phyloP scores from a whole-genome alignment of 2,113 vertebrate genomes.

The Serilophus lunatus region DNA sequence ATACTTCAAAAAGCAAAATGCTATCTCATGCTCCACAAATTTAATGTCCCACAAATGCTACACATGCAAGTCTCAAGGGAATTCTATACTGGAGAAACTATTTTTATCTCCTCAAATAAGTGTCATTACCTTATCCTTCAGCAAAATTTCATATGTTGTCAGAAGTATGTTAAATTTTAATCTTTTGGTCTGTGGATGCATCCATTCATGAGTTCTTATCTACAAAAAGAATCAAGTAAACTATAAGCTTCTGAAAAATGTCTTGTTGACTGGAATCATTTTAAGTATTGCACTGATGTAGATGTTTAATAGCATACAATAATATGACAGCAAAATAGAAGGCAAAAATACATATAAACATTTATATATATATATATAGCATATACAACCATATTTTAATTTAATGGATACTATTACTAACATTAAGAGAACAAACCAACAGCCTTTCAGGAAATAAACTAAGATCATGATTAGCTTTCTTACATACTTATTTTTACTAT shows the following conservation, averaged over 20 bases:
- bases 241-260: background rate
- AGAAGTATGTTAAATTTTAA: slow-evolving; percentile 95
- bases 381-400: too few relatives aligned
- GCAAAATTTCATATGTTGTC: slow-evolving; percentile 96
- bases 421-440: too few relatives aligned
- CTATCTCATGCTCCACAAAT: background rate
- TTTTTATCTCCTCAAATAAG: background rate
- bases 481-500: background rate
- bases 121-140: slow-evolving; percentile 91
- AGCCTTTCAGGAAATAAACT: too few relatives aligned
- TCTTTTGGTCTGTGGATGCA: slow-evolving; percentile 92
- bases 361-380: background rate
- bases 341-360: background rate
- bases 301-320: background rate
- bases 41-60: background rate
- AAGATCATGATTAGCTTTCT: too few relatives aligned
- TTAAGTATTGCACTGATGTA: background rate
- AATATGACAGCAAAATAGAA: background rate
- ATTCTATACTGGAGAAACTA: background rate
- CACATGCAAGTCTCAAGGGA: background rate
- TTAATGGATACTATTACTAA: too few relatives aligned
- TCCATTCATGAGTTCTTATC: slow-evolving; percentile 99
- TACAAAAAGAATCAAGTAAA: slow-evolving; percentile 54
- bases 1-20: background rate
- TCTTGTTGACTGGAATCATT: background rate